These are phyloP conservation scores for Anguilla rostrata DNA, from an alignment of 2,113 vertebrate species.

Conservation along the genomic window DNA sequence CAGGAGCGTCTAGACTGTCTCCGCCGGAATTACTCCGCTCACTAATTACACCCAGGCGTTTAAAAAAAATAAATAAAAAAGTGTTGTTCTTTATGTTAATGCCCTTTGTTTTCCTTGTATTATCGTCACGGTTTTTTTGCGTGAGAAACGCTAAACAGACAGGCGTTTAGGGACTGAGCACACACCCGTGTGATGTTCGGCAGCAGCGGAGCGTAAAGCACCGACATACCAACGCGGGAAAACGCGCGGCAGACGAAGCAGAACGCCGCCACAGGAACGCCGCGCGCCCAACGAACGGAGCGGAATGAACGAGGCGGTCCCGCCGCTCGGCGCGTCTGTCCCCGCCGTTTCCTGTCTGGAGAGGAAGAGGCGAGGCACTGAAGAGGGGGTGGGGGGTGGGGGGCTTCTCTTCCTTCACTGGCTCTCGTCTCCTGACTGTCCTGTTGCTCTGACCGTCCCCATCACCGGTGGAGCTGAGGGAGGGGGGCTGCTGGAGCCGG, in stretches of 20 bases:
- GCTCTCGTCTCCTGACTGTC: background rate
- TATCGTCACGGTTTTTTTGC: background rate
- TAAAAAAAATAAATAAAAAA: background rate
- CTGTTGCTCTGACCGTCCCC: background rate
- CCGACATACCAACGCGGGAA: background rate
- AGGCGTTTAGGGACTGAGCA: background rate
- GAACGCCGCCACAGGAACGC: background rate
- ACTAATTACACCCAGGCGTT: conserved; percentile 14
- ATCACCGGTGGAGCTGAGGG: background rate
- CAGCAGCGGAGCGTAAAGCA: background rate
- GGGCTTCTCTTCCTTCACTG: background rate
- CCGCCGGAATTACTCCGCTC: background rate
- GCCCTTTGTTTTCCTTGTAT: background rate
- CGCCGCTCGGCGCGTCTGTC: conserved; percentile 1
- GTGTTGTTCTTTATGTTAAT: conserved; percentile 7
- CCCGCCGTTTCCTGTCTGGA: background rate
- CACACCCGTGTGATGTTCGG: background rate
- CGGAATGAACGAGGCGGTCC: background rate
- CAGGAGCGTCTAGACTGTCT: conserved; percentile 24
- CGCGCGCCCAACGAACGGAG: background rate
- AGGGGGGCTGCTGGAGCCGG: background rate
- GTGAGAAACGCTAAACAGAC: conserved; percentile 33
- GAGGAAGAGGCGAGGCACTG: background rate
- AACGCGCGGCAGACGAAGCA: background rate
- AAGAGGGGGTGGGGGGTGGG: background rate